Conservation (phyloP, 2,888 invertebrate genomes). For the Orchesella flavescens region DNA sequence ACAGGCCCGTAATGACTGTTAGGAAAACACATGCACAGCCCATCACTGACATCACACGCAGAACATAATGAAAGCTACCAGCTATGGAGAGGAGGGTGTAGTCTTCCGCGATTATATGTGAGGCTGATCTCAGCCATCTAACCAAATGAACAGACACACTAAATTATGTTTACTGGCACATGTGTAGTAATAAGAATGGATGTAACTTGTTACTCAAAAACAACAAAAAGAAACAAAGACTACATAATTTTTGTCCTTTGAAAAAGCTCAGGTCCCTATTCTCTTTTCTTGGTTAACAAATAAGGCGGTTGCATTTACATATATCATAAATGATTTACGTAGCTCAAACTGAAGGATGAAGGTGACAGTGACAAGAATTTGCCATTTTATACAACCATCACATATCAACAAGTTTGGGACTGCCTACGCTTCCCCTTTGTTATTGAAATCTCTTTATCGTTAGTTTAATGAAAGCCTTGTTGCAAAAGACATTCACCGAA, state of each 20-base stretch:
- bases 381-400: neutral
- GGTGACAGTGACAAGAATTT: slow-evolving; percentile 21
- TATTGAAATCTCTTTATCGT: no score
- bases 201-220: neutral
- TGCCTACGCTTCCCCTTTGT: no score
- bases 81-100: slow-evolving; percentile 47
- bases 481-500: no score
- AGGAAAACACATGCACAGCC: neutral
- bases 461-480: no score
- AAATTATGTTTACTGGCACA: no score
- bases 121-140: slow-evolving; percentile 12
- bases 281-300: no score
- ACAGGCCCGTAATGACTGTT: slow-evolving; percentile 47
- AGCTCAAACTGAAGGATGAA: neutral
- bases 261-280: no score
- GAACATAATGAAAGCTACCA: slow-evolving; percentile 24
- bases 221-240: neutral
- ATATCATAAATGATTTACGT: no score
- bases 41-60: slow-evolving; percentile 1
- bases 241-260: neutral
- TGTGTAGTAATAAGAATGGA: neutral
- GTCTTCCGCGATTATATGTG: slow-evolving; percentile 51
- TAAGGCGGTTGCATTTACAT: no score
- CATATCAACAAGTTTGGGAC: neutral
- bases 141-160: no score